phyloP scores from a whole-genome alignment of 1,140 invertebrate genomes.

The Sarcophaga peregrina region DNA sequence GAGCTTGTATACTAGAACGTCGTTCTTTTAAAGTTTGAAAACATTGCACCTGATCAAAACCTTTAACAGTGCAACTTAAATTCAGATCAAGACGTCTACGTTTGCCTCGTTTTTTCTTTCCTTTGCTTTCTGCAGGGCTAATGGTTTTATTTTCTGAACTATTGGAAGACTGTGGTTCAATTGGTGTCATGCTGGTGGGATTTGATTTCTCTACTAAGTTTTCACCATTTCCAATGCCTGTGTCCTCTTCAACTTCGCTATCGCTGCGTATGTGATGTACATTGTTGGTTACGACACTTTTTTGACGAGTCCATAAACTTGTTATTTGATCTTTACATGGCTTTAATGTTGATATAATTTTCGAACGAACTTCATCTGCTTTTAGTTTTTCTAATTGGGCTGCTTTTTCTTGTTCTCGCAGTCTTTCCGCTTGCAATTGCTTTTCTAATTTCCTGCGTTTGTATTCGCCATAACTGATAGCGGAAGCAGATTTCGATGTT shows the following conservation, averaged over 20 bases:
- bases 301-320: background rate
- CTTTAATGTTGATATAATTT: background rate
- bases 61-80: background rate
- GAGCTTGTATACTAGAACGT: conserved; percentile 10
- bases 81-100: background rate
- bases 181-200: no score
- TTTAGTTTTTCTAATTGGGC: background rate
- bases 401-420: background rate
- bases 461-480: background rate
- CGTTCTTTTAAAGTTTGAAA: background rate
- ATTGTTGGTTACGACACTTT: background rate
- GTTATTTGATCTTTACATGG: background rate
- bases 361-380: conserved; percentile 21
- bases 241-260: no score
- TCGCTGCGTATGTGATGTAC: no score
- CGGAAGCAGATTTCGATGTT: no score
- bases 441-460: background rate
- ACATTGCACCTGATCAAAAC: conserved; percentile 11
- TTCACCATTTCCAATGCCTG: no score
- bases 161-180: no score
- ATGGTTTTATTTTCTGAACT: background rate
- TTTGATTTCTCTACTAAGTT: no score
- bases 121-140: background rate
- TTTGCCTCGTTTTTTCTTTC: background rate
- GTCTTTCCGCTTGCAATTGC: background rate